phyloP scores from a whole-genome alignment of 2,113 vertebrate genomes.

The Nannospalax galili region DNA sequence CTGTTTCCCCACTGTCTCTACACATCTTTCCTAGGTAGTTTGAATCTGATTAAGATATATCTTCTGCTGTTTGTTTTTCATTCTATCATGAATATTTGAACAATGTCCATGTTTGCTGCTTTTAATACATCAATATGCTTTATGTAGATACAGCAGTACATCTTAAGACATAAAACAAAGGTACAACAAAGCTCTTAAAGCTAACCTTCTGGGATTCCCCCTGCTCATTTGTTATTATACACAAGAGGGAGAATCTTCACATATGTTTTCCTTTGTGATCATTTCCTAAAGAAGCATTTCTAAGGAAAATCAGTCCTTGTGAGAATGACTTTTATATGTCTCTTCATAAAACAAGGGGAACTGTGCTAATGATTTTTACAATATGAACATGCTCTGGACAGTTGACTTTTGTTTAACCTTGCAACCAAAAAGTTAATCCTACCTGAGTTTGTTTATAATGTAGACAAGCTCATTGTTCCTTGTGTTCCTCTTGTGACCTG shows the following conservation, averaged over 20 bases:
- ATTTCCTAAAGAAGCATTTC: conserved; percentile 22
- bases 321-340: no score
- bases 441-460: no score
- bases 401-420: no score
- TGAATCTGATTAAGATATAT: neutral
- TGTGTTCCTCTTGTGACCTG: no score
- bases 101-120: neutral
- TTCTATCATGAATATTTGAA: neutral
- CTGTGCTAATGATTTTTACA: no score
- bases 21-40: neutral
- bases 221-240: neutral
- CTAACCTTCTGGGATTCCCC: neutral
- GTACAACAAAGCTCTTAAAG: neutral
- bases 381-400: no score
- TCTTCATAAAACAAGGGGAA: no score
- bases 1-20: neutral
- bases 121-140: neutral
- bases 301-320: neutral
- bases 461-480: no score
- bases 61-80: neutral
- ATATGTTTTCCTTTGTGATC: neutral
- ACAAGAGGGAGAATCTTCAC: neutral
- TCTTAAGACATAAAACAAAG: neutral
- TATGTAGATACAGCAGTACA: neutral
- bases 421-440: no score